Percentiles rank a stretch among this genome's conserved stretches.
Conservation (phyloP, 2,888 invertebrate species). For the Eilema depressum region DNA sequence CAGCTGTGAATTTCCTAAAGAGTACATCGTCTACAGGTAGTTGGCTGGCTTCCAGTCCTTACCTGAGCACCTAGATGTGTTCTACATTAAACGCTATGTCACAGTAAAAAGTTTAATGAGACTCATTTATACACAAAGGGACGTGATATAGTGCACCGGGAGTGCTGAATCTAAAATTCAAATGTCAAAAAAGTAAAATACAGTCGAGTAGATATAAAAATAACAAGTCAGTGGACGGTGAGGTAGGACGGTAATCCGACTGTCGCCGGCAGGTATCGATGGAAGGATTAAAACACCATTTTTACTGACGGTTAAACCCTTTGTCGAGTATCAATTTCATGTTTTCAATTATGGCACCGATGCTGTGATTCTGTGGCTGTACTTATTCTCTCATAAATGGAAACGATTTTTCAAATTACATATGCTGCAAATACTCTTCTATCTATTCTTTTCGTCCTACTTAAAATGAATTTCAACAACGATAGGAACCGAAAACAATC, state of each 20-base stretch:
- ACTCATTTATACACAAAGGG: slow-evolving; percentile 36
- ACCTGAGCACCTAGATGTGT: slow-evolving; percentile 74
- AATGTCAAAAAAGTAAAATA: slow-evolving; percentile 54
- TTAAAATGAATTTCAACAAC: background rate
- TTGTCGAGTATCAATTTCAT: slow-evolving; percentile 68
- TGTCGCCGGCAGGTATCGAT: slow-evolving; percentile 82
- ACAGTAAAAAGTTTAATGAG: slow-evolving; percentile 71
- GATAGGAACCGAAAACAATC: background rate
- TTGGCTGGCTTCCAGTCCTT: slow-evolving; percentile 79
- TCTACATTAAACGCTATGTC: slow-evolving; percentile 66
- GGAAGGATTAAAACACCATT: slow-evolving; percentile 83
- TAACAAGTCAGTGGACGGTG: slow-evolving; percentile 63
- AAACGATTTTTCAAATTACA: background rate
- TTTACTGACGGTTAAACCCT: slow-evolving; percentile 77
- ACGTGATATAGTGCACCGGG: slow-evolving; percentile 25
- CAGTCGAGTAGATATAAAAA: slow-evolving; percentile 57
- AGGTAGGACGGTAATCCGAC: slow-evolving; percentile 74
- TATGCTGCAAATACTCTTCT: background rate
- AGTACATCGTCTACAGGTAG: slow-evolving; percentile 80
- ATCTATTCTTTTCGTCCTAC: background rate
- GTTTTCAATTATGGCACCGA: slow-evolving; percentile 68
- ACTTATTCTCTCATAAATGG: slow-evolving; percentile 23
- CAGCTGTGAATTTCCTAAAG: slow-evolving; percentile 68
- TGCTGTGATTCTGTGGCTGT: slow-evolving; percentile 52
- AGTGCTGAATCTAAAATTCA: slow-evolving; percentile 39